Percentiles rank a stretch among this genome's conserved stretches.
Conservation (phyloP, 2,888 invertebrate genomes). For the Chironomus tentans region DNA sequence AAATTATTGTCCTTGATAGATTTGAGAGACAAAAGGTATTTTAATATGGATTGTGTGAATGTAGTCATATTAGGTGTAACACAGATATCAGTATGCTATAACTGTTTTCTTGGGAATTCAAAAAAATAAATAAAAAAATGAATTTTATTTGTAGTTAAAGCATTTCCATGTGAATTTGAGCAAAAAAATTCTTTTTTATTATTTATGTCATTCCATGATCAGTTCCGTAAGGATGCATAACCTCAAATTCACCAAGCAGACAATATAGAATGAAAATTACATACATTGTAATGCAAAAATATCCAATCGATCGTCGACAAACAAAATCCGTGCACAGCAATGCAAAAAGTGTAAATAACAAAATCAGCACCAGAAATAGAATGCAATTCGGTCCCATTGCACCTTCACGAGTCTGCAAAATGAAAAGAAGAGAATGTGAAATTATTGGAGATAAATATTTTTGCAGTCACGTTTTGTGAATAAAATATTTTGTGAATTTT, state of each 20-base stretch:
- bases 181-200: not conserved
- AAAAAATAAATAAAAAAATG: no score
- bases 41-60: no score
- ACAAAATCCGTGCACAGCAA: constrained; percentile 43
- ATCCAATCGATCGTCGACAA: constrained; percentile 44
- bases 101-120: no score
- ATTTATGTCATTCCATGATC: constrained; percentile 33
- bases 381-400: constrained; percentile 42
- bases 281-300: constrained; percentile 44
- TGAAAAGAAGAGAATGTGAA: not conserved
- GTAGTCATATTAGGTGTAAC: no score
- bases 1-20: no score
- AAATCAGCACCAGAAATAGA: constrained; percentile 42
- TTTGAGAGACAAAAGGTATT: no score
- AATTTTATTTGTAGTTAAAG: no score
- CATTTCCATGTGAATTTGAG: not conserved
- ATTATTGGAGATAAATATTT: not conserved
- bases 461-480: not conserved
- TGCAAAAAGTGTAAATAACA: constrained; percentile 41
- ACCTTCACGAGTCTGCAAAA: constrained; percentile 37
- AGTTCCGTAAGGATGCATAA: constrained; percentile 39
- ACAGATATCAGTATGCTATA: no score
- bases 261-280: constrained; percentile 44
- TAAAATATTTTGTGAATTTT: not conserved
- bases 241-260: constrained; percentile 43